Evolutionary conservation across 1,140 invertebrate species (phyloP).

Genomic region (Heliconius congener): DNA sequence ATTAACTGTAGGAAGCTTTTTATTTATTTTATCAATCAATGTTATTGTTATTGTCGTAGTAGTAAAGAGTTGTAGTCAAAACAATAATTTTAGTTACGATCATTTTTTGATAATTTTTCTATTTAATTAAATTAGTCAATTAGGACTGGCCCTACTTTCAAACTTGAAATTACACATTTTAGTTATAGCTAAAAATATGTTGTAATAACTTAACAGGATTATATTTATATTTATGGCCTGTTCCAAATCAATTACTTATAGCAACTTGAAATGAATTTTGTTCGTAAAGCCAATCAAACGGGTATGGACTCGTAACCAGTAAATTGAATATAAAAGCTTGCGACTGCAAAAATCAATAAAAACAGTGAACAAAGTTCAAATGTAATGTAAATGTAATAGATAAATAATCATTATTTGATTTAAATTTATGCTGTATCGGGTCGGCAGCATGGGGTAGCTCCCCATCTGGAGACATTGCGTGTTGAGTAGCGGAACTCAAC

Average conservation of each 20-base stretch:
- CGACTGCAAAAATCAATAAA: slow-evolving; percentile 16
- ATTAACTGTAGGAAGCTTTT: slow-evolving; percentile 5
- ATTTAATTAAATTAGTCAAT: background rate
- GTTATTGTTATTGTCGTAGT: background rate
- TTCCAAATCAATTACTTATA: slow-evolving; percentile 5
- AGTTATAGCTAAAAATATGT: background rate
- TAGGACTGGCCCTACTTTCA: background rate
- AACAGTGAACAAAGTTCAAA: background rate
- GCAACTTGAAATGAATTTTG: background rate
- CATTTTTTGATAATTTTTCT: too few species aligned
- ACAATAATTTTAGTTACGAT: too few species aligned
- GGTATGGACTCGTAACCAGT: background rate
- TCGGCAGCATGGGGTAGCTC: too few species aligned
- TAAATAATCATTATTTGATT: too few species aligned
- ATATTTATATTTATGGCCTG: background rate
- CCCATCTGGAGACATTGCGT: too few species aligned
- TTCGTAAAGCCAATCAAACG: slow-evolving; percentile 5
- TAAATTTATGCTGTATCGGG: too few species aligned
- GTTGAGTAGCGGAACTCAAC: too few species aligned
- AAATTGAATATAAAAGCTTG: slow-evolving; percentile 26
- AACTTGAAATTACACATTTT: too few species aligned
- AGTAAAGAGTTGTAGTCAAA: too few species aligned
- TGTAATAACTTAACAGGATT: background rate
- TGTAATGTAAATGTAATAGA: background rate
- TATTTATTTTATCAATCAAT: background rate